Evolutionary conservation across 2,888 invertebrate genomes (phyloP), one percentile per base, ranked within the genome.

Genomic region (Boloria selene): DNA sequence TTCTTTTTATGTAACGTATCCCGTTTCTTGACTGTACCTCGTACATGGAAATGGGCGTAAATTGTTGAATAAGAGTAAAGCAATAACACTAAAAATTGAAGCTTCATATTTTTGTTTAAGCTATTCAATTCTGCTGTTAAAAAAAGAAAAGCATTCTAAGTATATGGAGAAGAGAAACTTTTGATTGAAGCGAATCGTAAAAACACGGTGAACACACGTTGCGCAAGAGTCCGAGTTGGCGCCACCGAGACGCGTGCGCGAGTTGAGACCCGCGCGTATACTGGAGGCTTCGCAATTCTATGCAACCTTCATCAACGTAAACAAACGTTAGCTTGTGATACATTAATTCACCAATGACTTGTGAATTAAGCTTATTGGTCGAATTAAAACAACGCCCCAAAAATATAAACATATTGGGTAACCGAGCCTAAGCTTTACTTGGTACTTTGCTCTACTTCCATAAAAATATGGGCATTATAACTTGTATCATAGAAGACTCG

Each of bases 221-320:
- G 86, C 87, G 87, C 83, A 91, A 90, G 81, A 76, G 77, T 75
- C 74, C 77, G 78, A 75, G 77, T 79, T 86, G 90, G 90, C 90
- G 91, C 90, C 91, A 85, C 79, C 80, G 88, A 92, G 91, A 92
- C 91, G 92, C 90, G 88, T 90, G 88, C 84, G 90, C 90, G 78
- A 81, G 88, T 86, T 87, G 89, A 90, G 88, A 84, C 89, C 86
- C 88, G 77, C 88, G 87, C 88, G 85, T 84, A 83, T 84, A 91
- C 91, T 91, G 91, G 83, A 82, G 82, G 85, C 88, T 87, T 90
- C 90, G 90, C 91, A 89, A 90, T 90, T 90, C 85, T 79, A 87
- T 90, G 86, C 88, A 91, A 89, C 91, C 91, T 92, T 88, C 88
- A 82, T 82, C 83, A 87, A 88, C 85, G 85, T 90, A 91, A 91